Evolutionary conservation across 30 jellyfish, hydroid and myxozoan genomes (phyloP).

Genomic region (Aurelia sp.): DNA sequence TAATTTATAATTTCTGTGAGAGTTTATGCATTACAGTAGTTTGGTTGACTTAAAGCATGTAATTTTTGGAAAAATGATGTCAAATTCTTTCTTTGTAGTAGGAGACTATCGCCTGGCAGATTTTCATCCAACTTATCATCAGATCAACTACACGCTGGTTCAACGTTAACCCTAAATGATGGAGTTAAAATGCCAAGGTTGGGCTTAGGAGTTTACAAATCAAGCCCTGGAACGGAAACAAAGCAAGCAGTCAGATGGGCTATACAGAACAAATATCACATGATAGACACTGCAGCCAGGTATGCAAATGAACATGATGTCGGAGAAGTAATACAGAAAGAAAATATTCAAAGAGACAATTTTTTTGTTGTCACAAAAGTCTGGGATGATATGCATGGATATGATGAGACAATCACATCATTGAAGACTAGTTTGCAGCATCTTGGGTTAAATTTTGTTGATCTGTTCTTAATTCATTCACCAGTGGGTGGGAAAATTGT

Average conservation of each 20-base stretch:
- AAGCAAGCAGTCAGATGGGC: constrained; percentile 75
- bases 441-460: constrained; percentile 52
- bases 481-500: constrained; percentile 76
- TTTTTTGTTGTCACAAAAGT: constrained; percentile 74
- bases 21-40: no score
- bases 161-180: constrained; percentile 43
- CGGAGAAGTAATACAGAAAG: constrained; percentile 61
- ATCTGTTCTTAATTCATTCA: constrained; percentile 66
- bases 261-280: constrained; percentile 34
- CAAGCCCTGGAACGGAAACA: constrained; percentile 71
- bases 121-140: neutral
- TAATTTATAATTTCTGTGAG: no score
- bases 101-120: no score
- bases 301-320: constrained; percentile 76
- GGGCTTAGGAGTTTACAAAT: constrained; percentile 72
- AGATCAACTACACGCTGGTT: constrained; percentile 21
- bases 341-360: constrained; percentile 11
- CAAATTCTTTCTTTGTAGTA: no score
- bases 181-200: constrained; percentile 62
- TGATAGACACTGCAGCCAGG: constrained; percentile 78
- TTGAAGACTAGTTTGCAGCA: constrained; percentile 45
- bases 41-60: no score
- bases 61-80: no score
- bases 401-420: constrained; percentile 36
- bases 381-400: constrained; percentile 78